A percentile compares a stretch with the other conserved stretches of the same genome.
Evolutionary conservation across 2,888 invertebrate species (phyloP).

Genomic region (Lysandra bellargus): DNA sequence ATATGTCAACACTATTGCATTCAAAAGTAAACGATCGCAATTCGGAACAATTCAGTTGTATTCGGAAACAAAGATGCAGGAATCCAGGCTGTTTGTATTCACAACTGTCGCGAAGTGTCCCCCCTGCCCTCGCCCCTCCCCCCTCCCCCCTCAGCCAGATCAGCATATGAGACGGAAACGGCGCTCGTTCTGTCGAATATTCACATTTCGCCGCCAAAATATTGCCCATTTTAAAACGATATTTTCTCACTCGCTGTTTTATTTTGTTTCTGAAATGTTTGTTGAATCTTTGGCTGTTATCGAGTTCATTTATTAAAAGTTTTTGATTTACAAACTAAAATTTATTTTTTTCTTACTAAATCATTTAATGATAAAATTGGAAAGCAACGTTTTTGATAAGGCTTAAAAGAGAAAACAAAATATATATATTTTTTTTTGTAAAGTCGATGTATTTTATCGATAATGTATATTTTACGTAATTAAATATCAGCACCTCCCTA

Average conservation of each 20-base stretch:
- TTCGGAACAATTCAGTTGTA: background rate
- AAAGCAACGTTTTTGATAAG: no score
- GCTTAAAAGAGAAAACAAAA: no score
- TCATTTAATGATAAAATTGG: no score
- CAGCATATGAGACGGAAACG: conserved; percentile 13
- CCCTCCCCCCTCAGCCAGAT: background rate
- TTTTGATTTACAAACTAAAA: no score
- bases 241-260: background rate
- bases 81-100: background rate
- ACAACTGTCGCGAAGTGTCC: background rate
- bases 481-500: background rate
- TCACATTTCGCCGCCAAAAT: conserved; percentile 11
- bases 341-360: no score
- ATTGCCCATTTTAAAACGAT: conserved; percentile 8
- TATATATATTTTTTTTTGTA: background rate
- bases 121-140: no score
- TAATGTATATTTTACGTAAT: no score
- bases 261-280: background rate
- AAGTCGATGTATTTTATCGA: background rate
- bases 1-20: background rate
- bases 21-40: background rate
- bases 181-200: background rate
- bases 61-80: conserved; percentile 1
- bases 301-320: no score
- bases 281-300: background rate